phyloP scores from a whole-genome alignment of 2,888 invertebrate species.

The Sepioteuthis lessoniana region DNA sequence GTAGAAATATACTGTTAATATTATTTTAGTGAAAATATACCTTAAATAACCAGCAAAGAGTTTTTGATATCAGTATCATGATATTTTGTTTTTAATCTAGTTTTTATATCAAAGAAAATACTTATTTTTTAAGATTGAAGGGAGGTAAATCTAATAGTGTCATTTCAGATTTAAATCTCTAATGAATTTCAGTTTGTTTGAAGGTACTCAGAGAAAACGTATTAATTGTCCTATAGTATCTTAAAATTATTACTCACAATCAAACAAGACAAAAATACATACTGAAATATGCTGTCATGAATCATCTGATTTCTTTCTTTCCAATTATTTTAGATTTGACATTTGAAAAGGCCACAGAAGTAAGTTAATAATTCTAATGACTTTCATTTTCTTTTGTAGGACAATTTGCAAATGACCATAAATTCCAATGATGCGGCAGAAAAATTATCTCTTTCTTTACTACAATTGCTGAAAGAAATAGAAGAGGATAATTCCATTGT shows the following conservation, averaged over 20 bases:
- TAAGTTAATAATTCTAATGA: background rate
- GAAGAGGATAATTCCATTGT: background rate
- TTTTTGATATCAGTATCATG: too few species aligned
- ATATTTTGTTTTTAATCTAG: too few species aligned
- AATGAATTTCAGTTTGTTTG: background rate
- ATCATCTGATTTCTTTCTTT: background rate
- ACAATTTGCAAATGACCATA: background rate
- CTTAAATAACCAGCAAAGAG: too few species aligned
- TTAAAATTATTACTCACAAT: background rate
- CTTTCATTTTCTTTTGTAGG: background rate
- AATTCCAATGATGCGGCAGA: background rate
- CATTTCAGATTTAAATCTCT: background rate
- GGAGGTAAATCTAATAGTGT: background rate
- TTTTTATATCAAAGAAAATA: too few species aligned
- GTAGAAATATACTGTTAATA: too few species aligned
- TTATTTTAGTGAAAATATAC: too few species aligned
- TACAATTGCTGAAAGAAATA: background rate
- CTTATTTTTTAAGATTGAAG: background rate
- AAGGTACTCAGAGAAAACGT: background rate
- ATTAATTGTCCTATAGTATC: background rate
- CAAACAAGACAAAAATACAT: background rate
- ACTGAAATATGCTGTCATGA: background rate
- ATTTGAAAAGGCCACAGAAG: background rate
- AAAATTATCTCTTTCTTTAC: background rate
- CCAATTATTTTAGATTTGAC: background rate